Evolutionary conservation across 1,140 invertebrate genomes (phyloP).

Genomic region (Neoseiulus cucumeris): DNA sequence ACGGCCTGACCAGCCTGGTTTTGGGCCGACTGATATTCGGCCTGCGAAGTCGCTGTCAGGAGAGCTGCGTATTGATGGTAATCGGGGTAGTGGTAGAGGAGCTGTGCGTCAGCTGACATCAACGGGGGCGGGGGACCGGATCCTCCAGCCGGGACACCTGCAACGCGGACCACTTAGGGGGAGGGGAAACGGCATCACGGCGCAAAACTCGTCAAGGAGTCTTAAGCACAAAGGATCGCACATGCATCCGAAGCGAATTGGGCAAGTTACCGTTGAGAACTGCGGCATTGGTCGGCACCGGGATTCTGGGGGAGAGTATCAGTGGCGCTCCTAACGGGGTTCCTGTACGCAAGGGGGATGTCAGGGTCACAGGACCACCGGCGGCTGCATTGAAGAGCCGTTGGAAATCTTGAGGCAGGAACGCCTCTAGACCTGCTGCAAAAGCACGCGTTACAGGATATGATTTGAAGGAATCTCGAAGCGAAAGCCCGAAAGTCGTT

Average conservation of each 20-base stretch:
- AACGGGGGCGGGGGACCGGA: not conserved
- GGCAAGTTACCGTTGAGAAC: constrained; percentile 37
- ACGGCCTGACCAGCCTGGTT: not conserved
- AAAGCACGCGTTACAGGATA: not conserved
- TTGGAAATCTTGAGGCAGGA: constrained; percentile 15
- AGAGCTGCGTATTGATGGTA: constrained; percentile 9
- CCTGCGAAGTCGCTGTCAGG: not conserved
- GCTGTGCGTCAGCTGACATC: not conserved
- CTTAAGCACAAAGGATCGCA: not conserved
- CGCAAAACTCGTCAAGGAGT: not conserved
- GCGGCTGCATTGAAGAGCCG: constrained; percentile 15
- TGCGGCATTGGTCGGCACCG: constrained; percentile 43
- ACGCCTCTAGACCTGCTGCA: not conserved
- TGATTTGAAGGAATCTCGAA: not conserved
- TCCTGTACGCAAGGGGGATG: constrained; percentile 45
- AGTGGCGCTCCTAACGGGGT: constrained; percentile 44
- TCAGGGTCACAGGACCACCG: constrained; percentile 35
- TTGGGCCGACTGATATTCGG: not conserved
- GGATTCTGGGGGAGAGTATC: constrained; percentile 56
- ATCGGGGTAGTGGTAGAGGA: not conserved
- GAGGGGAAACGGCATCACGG: not conserved
- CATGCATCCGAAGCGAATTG: not conserved
- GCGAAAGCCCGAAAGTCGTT: too few relatives aligned
- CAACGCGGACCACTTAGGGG: not conserved
- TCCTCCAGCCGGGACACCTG: not conserved